Base-by-base conservation (phyloP, 1,140 invertebrate genomes). In the Pentalonia nigronervosa region DNA sequence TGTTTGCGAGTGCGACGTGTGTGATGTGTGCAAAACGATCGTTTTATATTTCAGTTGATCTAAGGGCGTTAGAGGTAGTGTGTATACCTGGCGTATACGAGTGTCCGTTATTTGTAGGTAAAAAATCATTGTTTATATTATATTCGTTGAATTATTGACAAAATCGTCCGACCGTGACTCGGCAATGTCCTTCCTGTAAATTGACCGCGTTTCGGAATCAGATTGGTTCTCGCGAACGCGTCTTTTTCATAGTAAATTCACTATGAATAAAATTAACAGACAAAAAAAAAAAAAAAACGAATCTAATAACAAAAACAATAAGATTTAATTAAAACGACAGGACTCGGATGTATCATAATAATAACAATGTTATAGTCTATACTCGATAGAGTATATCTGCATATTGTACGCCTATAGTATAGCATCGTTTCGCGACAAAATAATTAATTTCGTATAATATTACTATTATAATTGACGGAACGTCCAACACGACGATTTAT, bases 121-220 rank as follows among this genome's bases (percentile, higher is more conserved):
- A 56, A 53, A 86, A 84, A 93, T 21, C 47, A 56, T 53, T 53
- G 48, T 86, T 93, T 86, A 86, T 93, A 86, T 45, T 60, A 90
- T 89, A 56, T 36, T 91, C 6, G 23, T 53, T 45, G 48, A 56
- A 84, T 86, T 41, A 93, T 86, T 84, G 81, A 93, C 48, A 45
- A 56, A 93, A 84, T 84, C 76, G 23, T 53, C 41, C 14, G 34
- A 86, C 81, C 91, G 25, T 93, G 91, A 41, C 21, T 48, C 14
- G 81, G 81, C 81, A 86, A 86, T 84, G 81, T n/a, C 48, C 21
- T 53, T 92, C 91, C 48, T 81, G 41, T 84, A 84, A 20, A 36
- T 48, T 92, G 81, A 92, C 91, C 91, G 91, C 91, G 81, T 84
- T 92, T 92, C 48, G 3, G 11, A 81, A 92, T 53, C 34, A 83